Percentiles rank a stretch among this genome's conserved stretches.
Conservation (phyloP, 2,113 vertebrate species). For the Colius striatus region DNA sequence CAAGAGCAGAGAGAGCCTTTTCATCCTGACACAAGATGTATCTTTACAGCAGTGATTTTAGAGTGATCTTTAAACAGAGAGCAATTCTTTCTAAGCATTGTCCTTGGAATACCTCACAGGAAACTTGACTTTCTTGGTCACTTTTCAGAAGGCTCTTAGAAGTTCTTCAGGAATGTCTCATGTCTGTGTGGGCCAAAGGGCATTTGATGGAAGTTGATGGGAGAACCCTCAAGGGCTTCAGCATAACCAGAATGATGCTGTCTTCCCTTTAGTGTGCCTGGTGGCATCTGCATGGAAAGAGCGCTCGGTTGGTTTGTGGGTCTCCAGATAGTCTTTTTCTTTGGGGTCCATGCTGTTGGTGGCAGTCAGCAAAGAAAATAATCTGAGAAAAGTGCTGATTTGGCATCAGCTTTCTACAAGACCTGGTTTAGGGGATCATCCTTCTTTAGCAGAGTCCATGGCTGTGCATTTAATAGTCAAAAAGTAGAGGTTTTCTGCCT, state of each 20-base stretch:
- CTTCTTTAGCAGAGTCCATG: background rate
- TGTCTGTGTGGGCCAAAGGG: background rate
- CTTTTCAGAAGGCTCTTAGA: background rate
- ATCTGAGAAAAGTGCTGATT: background rate
- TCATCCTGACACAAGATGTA: background rate
- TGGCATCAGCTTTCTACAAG: background rate
- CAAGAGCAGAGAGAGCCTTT: background rate
- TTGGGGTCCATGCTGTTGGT: background rate
- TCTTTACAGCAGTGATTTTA: background rate
- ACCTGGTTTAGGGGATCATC: background rate
- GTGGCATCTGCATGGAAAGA: background rate
- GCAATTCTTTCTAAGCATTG: background rate
- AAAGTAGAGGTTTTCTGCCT: background rate
- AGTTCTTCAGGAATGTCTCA: background rate
- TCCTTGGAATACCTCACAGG: background rate
- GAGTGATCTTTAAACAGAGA: background rate
- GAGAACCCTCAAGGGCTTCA: background rate
- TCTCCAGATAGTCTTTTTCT: background rate
- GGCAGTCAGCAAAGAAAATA: background rate
- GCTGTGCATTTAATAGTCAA: background rate
- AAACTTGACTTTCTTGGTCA: background rate
- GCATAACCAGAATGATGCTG: background rate
- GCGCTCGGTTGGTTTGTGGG: background rate
- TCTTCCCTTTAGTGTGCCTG: background rate
- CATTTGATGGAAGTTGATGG: background rate